Base-by-base conservation (phyloP, 2,113 vertebrate genomes). In the Scomber scombrus region DNA sequence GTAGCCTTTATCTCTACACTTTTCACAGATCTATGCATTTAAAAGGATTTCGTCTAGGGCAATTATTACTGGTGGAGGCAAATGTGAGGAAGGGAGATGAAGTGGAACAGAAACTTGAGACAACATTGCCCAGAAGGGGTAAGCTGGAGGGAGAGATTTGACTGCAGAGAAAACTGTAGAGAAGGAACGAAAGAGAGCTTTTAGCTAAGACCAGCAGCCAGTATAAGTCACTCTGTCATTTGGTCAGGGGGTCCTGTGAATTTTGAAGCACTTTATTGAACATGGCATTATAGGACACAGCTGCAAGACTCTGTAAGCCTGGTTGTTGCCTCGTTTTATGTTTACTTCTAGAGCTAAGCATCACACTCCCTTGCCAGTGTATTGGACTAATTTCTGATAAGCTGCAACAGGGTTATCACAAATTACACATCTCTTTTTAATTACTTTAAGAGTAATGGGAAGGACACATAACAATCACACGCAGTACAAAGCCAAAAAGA, bases 31-130 rank as follows among this genome's bases (percentile, higher is more conserved):
- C 74, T 90, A 62, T 85, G 69, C 31, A 73, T 88, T 85, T 81
- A 81, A 88, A 87, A 76, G 68, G 80, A 84, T 88, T 91, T 73
- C 69, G 46, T 86, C 61, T 34, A 21, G 78, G 68, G 67, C 66
- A 86, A 61, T 90, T 93, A 88, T 92, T 85, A 84, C 83, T 83
- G 75, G 70, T 68, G 26, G 69, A 74, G 67, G 71, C 62, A 89
- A 86, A 89, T 72, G 71, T 51, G 73, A 21, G 58, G 66, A 56
- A 76, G 51, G 63, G 58, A 86, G 65, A 82, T 87, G 85, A 86
- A 87, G 82, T 81, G 76, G 85, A 91, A 90, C 77, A 77, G 73
- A 82, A 84, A 85, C 70, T 85, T 84, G 75, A 84, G 80, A 84
- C 70, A 90, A 86, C 66, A 80, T 82, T 81, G 75, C 84, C 81